Evolutionary conservation across 1,140 invertebrate genomes (phyloP).

Genomic region (Alviniconcha marisindica): DNA sequence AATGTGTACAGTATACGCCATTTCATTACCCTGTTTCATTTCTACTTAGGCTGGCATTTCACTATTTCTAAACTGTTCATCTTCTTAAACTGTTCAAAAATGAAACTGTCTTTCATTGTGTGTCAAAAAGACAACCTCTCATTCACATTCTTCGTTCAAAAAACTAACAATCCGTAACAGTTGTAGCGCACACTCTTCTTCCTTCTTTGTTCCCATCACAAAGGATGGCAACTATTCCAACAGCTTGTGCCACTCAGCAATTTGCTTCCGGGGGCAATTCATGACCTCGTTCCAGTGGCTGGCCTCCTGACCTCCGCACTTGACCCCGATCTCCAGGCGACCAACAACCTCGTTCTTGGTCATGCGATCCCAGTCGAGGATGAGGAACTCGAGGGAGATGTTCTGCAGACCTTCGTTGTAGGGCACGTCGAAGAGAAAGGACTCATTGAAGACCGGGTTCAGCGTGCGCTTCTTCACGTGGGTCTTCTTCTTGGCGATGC

Average conservation of each 20-base stretch:
- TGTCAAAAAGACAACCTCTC: too few relatives aligned
- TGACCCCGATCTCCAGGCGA: slow-evolving; percentile 90
- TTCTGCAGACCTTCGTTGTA: slow-evolving; percentile 89
- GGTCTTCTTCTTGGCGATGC: slow-evolving; percentile 99
- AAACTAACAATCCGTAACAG: too few relatives aligned
- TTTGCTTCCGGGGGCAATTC: slow-evolving; percentile 96
- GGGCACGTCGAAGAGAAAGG: slow-evolving; percentile 84
- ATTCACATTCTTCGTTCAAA: too few relatives aligned
- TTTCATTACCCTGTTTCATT: too few relatives aligned
- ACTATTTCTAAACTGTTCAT: too few relatives aligned
- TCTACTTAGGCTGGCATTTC: too few relatives aligned
- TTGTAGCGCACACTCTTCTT: too few relatives aligned
- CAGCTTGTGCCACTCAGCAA: slow-evolving; percentile 98
- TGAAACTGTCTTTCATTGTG: too few relatives aligned
- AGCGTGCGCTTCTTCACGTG: slow-evolving; percentile 98
- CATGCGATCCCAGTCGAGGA: slow-evolving; percentile 97
- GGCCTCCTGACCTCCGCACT: slow-evolving; percentile 84
- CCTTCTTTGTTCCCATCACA: too few relatives aligned
- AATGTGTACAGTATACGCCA: too few relatives aligned
- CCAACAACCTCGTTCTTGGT: slow-evolving; percentile 99
- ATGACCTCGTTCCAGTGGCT: slow-evolving; percentile 98
- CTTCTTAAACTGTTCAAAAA: too few relatives aligned
- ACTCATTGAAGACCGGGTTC: slow-evolving; percentile 99
- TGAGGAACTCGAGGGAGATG: slow-evolving; percentile 93
- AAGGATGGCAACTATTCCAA: slow-evolving; percentile 82